Base-by-base conservation (phyloP, 2,113 vertebrate genomes). In the Alexandromys fortis region DNA sequence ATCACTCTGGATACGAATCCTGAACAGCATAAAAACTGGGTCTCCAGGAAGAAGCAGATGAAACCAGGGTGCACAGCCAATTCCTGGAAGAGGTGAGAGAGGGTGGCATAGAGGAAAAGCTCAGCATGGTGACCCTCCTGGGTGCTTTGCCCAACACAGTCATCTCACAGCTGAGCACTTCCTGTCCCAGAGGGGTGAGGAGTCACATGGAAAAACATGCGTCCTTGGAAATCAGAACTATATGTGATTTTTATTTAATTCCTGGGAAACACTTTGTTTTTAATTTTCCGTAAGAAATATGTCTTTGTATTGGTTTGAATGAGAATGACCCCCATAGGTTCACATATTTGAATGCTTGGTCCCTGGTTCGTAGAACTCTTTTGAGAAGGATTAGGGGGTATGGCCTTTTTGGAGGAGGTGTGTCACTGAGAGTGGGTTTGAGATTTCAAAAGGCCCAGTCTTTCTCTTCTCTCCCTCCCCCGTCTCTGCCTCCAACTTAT, bases 171-270 rank as follows among this genome's bases (percentile, higher is more conserved):
- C 3, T 78, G 33, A 42, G 24, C 1, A 7, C 4, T 58, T 35
- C 38, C 16, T 0, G 1, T 67, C 67, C 17, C 28, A 63, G 47
- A 52, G 28, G 6, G 26, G 28, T 17, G 1, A 47, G 21, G 76
- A 52, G 12, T 61, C 65, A 55, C 52, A 77, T 10, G 2, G 16
- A 42, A 95, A 38, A 82, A 68, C 35, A 35, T 9, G 11, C 24
- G 14, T 52, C 81, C 77, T 92, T 79, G 33, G 42, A 89, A 92
- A 26, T 35, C 45, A 78, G 45, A 92, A 77, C 49, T 52, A 67
- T 49, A n/a, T 5, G 7, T 58, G 72, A 85, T 73, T 82, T 82
- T 95, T 77, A 63, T 89, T 94, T 83, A 82, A 89, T 89, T 72
- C 30, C 26, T 67, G 24, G 63, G 7, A 49, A 28, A 3, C 0